Percentiles rank a stretch among this genome's conserved stretches.
Evolutionary conservation across 2,113 vertebrate genomes (phyloP).

Genomic region (Panthera leo): DNA sequence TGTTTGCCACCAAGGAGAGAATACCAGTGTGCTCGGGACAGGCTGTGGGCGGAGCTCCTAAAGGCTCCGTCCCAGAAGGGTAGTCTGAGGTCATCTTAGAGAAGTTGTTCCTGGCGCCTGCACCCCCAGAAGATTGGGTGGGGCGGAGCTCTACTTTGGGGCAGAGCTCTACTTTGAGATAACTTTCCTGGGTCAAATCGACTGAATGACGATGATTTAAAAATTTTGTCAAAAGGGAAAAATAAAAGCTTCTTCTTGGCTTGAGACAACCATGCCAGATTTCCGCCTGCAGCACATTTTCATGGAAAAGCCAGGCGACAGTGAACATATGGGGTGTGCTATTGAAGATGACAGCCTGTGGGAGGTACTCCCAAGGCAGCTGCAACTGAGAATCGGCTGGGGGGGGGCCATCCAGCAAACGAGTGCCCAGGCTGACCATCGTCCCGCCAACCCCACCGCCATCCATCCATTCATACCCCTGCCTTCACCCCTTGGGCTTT

Average conservation of each 20-base stretch:
- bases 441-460: not conserved
- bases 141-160: not conserved
- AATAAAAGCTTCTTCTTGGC: not conserved
- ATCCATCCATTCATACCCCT: not conserved
- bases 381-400: not conserved
- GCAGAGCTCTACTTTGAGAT: not conserved
- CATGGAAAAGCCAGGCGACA: not conserved
- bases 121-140: not conserved
- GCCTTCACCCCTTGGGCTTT: not conserved
- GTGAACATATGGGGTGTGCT: not conserved
- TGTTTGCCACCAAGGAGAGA: not conserved
- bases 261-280: not conserved
- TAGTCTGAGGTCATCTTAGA: not conserved
- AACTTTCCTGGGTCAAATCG: not conserved
- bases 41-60: not conserved
- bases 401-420: not conserved
- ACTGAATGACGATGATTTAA: not conserved
- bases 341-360: not conserved
- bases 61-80: not conserved
- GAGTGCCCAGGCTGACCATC: not conserved
- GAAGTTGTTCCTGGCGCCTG: not conserved
- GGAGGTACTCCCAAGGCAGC: not conserved
- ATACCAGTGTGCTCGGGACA: not conserved
- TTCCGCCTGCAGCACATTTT: not conserved
- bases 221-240: not conserved